Evolutionary conservation across 2,797 vertebrate genomes (phyloP).

Genomic region (Remorina albescens): DNA sequence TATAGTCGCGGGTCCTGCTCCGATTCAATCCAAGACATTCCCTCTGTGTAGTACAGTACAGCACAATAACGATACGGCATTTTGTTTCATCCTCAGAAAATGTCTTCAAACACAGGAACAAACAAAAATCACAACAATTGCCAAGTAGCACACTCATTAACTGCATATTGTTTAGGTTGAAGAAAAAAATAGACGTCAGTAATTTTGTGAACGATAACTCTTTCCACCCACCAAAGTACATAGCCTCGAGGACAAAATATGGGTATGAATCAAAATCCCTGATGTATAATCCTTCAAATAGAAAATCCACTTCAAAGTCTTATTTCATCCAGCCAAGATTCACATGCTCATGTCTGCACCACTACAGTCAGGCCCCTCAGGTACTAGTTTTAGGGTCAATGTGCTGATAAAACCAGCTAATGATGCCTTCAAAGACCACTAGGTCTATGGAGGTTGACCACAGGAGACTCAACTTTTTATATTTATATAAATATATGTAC

Average conservation of each 20-base stretch:
- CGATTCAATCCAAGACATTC: conserved; percentile 36
- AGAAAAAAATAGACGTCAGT: conserved; percentile 74
- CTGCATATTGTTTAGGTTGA: conserved; percentile 60
- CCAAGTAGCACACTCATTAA: conserved; percentile 48
- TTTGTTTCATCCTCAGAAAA: conserved; percentile 17
- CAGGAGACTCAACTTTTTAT: conserved; percentile 79
- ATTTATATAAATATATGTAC: conserved; percentile 80
- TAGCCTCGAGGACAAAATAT: conserved; percentile 81
- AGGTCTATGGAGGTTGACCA: conserved; percentile 83
- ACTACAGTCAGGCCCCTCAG: conserved; percentile 83
- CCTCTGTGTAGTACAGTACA: conserved; percentile 16
- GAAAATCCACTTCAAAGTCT: conserved; percentile 88
- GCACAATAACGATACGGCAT: conserved; percentile 1
- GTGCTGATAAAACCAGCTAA: conserved; percentile 85
- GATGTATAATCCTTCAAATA: conserved; percentile 86
- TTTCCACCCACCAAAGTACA: conserved; percentile 76
- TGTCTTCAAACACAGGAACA: conserved; percentile 8
- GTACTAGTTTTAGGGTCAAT: conserved; percentile 85
- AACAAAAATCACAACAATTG: conserved; percentile 13
- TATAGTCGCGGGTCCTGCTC: conserved; percentile 35
- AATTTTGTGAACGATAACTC: conserved; percentile 69
- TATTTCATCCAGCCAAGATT: conserved; percentile 85
- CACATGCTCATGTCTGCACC: conserved; percentile 72
- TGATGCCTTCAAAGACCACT: conserved; percentile 88
- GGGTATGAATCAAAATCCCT: conserved; percentile 85